These are phyloP conservation scores for Eleutherodactylus coqui DNA, from an alignment of 2,797 vertebrate species.

Conservation along the genomic window DNA sequence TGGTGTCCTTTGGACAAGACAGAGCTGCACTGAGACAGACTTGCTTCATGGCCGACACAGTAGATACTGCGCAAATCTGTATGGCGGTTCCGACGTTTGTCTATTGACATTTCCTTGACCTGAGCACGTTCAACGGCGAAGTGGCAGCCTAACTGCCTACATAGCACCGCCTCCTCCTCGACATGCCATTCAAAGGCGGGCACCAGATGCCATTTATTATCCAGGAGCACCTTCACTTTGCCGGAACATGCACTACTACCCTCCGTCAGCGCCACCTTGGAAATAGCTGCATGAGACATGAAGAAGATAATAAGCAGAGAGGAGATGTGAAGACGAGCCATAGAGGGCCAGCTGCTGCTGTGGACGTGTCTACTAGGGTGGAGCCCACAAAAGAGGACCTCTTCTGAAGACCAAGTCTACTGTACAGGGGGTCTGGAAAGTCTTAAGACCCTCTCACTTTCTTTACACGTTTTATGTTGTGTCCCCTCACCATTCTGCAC, in stretches of 20 bases:
- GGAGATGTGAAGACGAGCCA: neutral
- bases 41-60: slow-evolving; percentile 62
- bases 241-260: slow-evolving; percentile 63
- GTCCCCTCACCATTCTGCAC: too few species aligned
- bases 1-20: slow-evolving; percentile 1
- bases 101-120: neutral
- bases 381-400: neutral
- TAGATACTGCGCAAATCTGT: slow-evolving; percentile 60
- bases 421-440: too few species aligned
- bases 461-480: too few species aligned
- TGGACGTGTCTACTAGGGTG: neutral
- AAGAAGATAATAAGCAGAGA: neutral
- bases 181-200: slow-evolving; percentile 65
- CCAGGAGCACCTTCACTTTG: slow-evolving; percentile 62
- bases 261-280: slow-evolving; percentile 48
- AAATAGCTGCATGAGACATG: slow-evolving; percentile 15
- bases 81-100: neutral
- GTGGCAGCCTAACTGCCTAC: slow-evolving; percentile 66
- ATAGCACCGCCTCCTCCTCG: slow-evolving; percentile 64
- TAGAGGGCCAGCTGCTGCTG: neutral
- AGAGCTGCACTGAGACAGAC: slow-evolving; percentile 41
- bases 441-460: too few species aligned
- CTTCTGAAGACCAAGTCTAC: too few species aligned
- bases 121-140: slow-evolving; percentile 48
- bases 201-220: slow-evolving; percentile 51